Conservation (phyloP, 1,140 invertebrate species). For the Zeugodacus cucurbitae region DNA sequence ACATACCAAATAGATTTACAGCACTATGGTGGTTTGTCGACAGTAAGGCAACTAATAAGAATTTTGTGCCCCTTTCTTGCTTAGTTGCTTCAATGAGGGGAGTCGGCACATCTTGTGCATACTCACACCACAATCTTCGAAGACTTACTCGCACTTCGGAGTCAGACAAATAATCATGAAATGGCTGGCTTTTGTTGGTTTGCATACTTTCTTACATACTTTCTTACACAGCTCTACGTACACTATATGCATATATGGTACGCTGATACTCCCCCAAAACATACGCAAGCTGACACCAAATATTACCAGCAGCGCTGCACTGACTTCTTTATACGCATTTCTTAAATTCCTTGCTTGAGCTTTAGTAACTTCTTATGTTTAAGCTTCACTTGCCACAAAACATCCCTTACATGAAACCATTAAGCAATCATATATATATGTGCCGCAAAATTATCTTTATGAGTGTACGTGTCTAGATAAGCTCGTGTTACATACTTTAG, state of each 20-base stretch:
- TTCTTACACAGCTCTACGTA: background rate
- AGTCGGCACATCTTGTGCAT: background rate
- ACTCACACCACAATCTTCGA: background rate
- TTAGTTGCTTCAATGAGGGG: background rate
- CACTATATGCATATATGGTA: background rate
- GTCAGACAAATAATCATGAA: conserved; percentile 1
- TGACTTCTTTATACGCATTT: background rate
- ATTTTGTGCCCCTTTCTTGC: background rate
- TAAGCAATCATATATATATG: background rate
- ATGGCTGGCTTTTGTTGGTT: background rate
- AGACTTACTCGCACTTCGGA: background rate
- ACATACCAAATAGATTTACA: conserved; percentile 5
- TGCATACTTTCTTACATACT: background rate
- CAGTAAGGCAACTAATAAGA: background rate
- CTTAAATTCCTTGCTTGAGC: background rate
- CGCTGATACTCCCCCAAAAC: background rate
- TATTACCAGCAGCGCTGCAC: background rate
- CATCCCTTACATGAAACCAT: background rate
- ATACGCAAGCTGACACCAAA: background rate
- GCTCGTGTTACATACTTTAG: background rate
- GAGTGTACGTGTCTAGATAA: background rate
- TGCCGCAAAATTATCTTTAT: background rate
- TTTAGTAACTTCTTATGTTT: background rate
- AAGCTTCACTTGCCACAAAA: background rate
- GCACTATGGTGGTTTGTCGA: background rate